Conservation (phyloP, 2,888 invertebrate species). For the Pristionchus japonicus region DNA sequence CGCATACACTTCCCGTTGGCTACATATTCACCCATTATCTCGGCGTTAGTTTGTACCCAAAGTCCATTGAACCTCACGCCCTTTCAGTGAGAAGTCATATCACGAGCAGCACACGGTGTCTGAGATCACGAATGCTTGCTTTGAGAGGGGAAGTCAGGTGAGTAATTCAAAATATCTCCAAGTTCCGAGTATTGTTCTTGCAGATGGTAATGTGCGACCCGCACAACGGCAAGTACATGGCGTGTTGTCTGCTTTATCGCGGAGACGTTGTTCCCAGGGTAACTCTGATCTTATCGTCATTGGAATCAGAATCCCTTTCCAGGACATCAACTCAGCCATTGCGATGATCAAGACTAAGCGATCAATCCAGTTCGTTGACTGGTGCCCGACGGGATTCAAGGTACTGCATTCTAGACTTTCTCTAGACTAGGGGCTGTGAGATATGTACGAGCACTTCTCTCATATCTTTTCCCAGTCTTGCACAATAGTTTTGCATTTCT, state of each 20-base stretch:
- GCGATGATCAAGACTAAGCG: conserved; percentile 74
- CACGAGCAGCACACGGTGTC: conserved; percentile 72
- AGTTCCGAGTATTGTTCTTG: neutral
- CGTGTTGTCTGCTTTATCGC: conserved; percentile 77
- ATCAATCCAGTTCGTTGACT: conserved; percentile 73
- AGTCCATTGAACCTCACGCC: neutral
- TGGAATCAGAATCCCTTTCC: neutral
- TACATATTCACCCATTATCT: conserved; percentile 78
- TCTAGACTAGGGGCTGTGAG: no score
- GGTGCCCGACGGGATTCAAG: conserved; percentile 74
- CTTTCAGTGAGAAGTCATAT: conserved; percentile 55
- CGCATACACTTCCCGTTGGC: conserved; percentile 89
- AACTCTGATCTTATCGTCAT: neutral
- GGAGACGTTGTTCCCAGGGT: conserved; percentile 70
- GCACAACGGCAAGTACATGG: conserved; percentile 78
- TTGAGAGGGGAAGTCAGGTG: conserved; percentile 82
- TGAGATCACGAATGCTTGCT: conserved; percentile 93
- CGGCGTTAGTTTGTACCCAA: conserved; percentile 51
- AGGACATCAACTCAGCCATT: conserved; percentile 73
- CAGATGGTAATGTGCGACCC: conserved; percentile 79
- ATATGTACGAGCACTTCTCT: neutral
- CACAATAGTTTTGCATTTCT: neutral
- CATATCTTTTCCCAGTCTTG: neutral
- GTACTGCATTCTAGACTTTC: no score
- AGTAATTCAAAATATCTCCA: neutral